These are phyloP conservation scores for Phenacoccus solenopsis DNA, from an alignment of 1,140 invertebrate genomes.

Conservation along the genomic window DNA sequence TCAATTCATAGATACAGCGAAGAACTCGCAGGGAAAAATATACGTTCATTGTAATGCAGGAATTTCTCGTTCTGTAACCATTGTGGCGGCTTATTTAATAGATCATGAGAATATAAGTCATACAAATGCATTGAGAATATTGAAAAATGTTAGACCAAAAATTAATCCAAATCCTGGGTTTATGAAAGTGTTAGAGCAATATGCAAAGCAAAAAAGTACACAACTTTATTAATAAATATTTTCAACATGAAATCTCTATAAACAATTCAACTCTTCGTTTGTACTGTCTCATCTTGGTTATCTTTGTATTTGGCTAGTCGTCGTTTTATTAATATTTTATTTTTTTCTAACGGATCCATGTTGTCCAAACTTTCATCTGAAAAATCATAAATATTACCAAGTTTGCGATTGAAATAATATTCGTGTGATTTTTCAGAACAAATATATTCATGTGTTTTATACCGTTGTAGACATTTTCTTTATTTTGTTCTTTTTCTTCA, in stretches of 20 bases:
- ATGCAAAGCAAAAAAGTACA: neutral
- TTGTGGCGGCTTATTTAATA: constrained; percentile 76
- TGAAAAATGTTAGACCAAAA: constrained; percentile 49
- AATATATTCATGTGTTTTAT: too few species aligned
- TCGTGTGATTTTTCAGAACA: too few species aligned
- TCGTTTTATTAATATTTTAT: neutral
- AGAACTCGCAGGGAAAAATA: constrained; percentile 44
- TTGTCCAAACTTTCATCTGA: neutral
- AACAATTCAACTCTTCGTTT: neutral
- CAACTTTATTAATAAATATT: neutral
- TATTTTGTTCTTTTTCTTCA: neutral
- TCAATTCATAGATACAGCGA: constrained; percentile 40
- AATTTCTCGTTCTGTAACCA: constrained; percentile 65
- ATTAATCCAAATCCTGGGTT: constrained; percentile 71
- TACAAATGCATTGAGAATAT: constrained; percentile 48
- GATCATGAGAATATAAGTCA: constrained; percentile 44
- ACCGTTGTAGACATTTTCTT: too few species aligned
- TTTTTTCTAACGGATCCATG: neutral
- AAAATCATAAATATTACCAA: too few species aligned
- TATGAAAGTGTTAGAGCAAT: constrained; percentile 44
- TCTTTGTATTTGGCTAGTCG: neutral
- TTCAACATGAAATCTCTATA: neutral
- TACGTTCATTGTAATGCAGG: constrained; percentile 87
- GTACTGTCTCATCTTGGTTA: neutral
- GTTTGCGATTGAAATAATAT: too few species aligned